phyloP scores from a whole-genome alignment of 2,113 vertebrate genomes.

The Parotia lawesii region DNA sequence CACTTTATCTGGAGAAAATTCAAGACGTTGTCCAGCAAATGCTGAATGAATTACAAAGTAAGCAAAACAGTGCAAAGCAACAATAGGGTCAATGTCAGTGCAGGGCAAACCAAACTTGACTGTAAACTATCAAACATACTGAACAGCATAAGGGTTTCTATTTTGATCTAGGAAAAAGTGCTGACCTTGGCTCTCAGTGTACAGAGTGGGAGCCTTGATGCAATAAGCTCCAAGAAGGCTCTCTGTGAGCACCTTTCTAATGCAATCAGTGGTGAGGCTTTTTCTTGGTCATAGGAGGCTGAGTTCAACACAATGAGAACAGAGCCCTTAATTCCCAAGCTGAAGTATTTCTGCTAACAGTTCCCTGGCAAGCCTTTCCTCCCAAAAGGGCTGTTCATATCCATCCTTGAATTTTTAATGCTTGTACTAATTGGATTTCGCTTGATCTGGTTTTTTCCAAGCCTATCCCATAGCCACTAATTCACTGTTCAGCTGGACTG shows the following conservation, averaged over 20 bases:
- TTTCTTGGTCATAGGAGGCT: neutral
- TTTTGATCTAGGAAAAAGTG: neutral
- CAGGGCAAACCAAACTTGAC: neutral
- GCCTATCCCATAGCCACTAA: neutral
- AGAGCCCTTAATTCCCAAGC: neutral
- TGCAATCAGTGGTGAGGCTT: neutral
- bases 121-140: neutral
- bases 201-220: neutral
- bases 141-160: neutral
- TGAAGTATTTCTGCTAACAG: neutral
- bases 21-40: constrained; percentile 71
- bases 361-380: neutral
- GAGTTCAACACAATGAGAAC: neutral
- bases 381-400: neutral
- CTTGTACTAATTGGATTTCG: neutral
- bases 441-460: neutral
- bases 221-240: neutral
- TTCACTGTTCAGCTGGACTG: neutral
- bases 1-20: constrained; percentile 63
- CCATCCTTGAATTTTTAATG: neutral
- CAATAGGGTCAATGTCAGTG: neutral
- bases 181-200: neutral
- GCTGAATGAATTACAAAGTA: constrained; percentile 79
- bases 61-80: constrained; percentile 36
- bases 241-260: neutral